A percentile compares a stretch with the other conserved stretches of the same genome.
Conservation (phyloP, 2,113 vertebrate species). For the Myodes glareolus region DNA sequence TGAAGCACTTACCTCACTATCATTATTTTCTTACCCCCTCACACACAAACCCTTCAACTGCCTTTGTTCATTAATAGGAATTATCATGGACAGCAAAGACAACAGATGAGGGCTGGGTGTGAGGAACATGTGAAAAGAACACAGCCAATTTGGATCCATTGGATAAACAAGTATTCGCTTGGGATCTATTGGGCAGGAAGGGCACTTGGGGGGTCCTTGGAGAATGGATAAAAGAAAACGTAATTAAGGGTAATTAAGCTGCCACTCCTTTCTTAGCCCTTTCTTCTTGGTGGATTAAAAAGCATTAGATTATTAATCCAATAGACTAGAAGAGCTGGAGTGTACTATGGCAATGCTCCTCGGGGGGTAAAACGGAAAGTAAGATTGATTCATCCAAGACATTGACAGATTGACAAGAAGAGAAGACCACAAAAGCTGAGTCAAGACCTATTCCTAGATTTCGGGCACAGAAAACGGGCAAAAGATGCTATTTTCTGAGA, state of each 20-base stretch:
- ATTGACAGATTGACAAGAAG: not conserved
- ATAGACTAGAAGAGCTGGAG: not conserved
- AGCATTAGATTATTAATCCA: not conserved
- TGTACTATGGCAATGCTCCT: not conserved
- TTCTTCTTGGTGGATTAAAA: not conserved
- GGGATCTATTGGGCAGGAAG: not conserved
- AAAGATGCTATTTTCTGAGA: conserved; percentile 25
- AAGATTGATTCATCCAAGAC: conserved; percentile 14
- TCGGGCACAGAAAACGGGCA: not conserved
- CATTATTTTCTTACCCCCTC: not conserved
- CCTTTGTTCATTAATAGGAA: not conserved
- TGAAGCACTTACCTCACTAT: not conserved
- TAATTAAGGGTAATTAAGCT: conserved; percentile 16
- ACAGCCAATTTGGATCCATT: not conserved
- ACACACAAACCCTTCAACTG: not conserved
- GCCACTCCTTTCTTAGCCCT: not conserved
- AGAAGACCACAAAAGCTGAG: conserved; percentile 6
- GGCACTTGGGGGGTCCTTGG: not conserved
- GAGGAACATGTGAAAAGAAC: not conserved
- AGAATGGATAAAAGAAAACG: conserved; percentile 11
- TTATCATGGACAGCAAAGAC: not conserved
- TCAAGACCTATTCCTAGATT: conserved; percentile 29
- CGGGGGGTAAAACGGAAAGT: not conserved
- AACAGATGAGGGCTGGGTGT: not conserved
- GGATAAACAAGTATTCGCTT: not conserved